Evolutionary conservation across 2,797 vertebrate species (phyloP).

Genomic region (Pantherophis alleghaniensis): DNA sequence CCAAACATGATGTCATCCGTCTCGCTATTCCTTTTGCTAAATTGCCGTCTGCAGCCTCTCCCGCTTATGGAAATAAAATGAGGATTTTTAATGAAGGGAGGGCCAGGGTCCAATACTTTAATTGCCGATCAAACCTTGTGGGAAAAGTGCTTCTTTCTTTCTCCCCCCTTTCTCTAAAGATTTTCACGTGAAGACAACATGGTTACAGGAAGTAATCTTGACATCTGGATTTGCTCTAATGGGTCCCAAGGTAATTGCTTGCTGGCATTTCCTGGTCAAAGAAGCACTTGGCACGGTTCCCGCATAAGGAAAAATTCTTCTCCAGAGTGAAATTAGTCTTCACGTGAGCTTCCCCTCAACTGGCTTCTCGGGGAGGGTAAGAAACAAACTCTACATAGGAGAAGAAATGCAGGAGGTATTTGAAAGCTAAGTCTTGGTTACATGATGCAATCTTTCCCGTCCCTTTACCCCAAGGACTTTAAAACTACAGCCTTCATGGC

Average conservation of each 20-base stretch:
- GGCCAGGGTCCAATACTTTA: conserved; percentile 38
- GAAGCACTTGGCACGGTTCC: neutral
- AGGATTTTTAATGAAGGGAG: conserved; percentile 27
- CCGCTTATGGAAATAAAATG: conserved; percentile 10
- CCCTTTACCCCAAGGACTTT: neutral
- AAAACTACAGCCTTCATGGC: neutral
- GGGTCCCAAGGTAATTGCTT: neutral
- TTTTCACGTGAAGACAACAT: neutral
- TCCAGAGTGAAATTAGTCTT: fast-evolving
- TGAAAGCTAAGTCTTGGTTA: neutral
- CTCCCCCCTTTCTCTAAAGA: neutral
- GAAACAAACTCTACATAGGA: neutral
- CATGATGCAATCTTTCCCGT: neutral
- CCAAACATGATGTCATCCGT: conserved; percentile 37
- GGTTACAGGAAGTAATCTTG: neutral
- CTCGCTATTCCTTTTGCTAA: conserved; percentile 20
- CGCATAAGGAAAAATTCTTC: neutral
- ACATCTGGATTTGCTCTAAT: neutral
- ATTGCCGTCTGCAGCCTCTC: conserved; percentile 7
- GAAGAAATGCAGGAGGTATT: neutral
- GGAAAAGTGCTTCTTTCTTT: neutral
- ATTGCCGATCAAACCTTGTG: neutral
- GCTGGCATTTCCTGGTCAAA: neutral
- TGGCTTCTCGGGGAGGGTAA: neutral
- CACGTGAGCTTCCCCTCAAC: neutral